phyloP scores from a whole-genome alignment of 2,888 invertebrate species.

The Sceliomorpha sp. region DNA sequence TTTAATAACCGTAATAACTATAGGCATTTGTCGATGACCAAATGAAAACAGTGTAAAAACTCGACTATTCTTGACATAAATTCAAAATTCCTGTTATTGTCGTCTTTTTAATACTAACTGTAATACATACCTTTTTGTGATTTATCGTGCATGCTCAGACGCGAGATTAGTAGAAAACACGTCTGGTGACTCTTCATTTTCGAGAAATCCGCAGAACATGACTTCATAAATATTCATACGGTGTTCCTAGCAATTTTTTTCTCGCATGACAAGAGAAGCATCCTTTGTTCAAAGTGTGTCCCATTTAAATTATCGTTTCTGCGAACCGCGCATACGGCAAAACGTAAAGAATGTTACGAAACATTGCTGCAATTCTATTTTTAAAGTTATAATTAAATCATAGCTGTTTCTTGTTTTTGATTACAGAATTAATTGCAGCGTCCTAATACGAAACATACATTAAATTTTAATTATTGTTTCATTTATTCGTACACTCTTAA shows the following conservation, averaged over 20 bases:
- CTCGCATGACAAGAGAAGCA: conserved; percentile 47
- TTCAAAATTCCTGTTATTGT: too few relatives aligned
- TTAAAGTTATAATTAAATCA: conserved; percentile 42
- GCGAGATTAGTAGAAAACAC: conserved; percentile 48
- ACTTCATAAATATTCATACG: conserved; percentile 60
- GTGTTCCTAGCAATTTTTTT: conserved; percentile 57
- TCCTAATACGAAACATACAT: conserved; percentile 9
- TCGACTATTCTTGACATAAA: too few relatives aligned
- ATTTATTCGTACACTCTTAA: too few relatives aligned
- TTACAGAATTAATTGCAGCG: conserved; percentile 25
- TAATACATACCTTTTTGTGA: too few relatives aligned
- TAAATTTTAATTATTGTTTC: not conserved
- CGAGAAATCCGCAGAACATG: conserved; percentile 52
- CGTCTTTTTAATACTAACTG: too few relatives aligned
- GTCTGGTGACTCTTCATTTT: conserved; percentile 53
- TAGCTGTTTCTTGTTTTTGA: conserved; percentile 26
- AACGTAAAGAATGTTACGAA: conserved; percentile 30
- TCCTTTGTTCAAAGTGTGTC: conserved; percentile 54
- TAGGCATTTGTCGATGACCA: too few relatives aligned
- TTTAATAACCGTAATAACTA: too few relatives aligned
- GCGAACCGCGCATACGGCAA: conserved; percentile 28
- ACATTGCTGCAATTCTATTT: conserved; percentile 31
- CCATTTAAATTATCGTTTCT: conserved; percentile 51
- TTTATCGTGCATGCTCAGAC: conserved; percentile 44
- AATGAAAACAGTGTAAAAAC: too few relatives aligned